Evolutionary conservation across 2,113 vertebrate species (phyloP), one percentile per base, ranked within the genome.

Genomic region (Aspiorhynchus laticeps): DNA sequence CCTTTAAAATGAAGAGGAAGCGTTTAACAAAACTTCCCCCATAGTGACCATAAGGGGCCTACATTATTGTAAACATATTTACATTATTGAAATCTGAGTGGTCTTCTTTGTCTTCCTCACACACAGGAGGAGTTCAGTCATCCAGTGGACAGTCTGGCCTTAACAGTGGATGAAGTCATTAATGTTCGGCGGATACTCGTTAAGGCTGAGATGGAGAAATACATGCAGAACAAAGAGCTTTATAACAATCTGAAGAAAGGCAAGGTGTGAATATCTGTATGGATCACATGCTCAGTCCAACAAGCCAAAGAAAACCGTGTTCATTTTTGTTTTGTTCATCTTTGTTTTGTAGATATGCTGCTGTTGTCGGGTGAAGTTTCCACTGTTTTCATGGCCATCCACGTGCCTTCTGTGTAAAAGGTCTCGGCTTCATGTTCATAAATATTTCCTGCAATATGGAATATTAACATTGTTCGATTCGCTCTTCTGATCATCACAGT

Each of bases 151-250:
- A 99, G 97, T 91, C 95, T 99, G 10, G 96, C 98, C 0, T 91
- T 99, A 85, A 99, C 98, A 0, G 96, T 99, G 86, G 98, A 99
- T 76, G 98, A 99, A 92, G 97, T 99, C 93, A 97, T 99, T 89
- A 97, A 96, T 0, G 97, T 99, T 89, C 98, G 98, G 1, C 92
- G 93, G 0, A 98, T 99, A 61, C 94, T 99, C 89, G 97, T 99
- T 53, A 99, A 98, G 91, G 98, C 98, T 0, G 98, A 99, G 94
- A 98, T 99, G 98, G 98, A 99, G 93, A 99, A 98, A 92, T 98
- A 97, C 73, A 91, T 96, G 86, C 98, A 96, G 91, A 95, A 93
- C 93, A 98, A 97, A 92, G 98, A 99, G 88, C 96, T 99, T 1
- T 97, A 97, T 93, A 97, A 92, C 88, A 97, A 96, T 90, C 93